phyloP scores from a whole-genome alignment of 1,140 invertebrate species.

The Steinernema khuongi region DNA sequence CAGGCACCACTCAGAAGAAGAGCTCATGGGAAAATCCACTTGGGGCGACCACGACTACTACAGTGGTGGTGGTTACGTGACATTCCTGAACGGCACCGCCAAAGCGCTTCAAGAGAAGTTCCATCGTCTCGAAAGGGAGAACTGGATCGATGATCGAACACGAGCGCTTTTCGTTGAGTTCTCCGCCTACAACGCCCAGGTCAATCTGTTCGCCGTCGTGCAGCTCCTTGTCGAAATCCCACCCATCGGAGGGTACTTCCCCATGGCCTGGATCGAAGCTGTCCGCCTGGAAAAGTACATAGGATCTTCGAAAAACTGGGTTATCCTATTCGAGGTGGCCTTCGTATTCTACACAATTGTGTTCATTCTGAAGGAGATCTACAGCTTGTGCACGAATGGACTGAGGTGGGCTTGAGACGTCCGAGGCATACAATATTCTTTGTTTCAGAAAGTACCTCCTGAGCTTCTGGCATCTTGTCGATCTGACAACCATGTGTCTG shows the following conservation, averaged over 20 bases:
- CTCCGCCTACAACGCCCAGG: slow-evolving; percentile 65
- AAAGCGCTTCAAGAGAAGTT: slow-evolving; percentile 58
- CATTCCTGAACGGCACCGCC: slow-evolving; percentile 60
- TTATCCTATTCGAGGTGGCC: slow-evolving; percentile 59
- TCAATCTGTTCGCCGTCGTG: slow-evolving; percentile 39
- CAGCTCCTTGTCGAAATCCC: slow-evolving; percentile 45
- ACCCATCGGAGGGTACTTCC: slow-evolving; percentile 61
- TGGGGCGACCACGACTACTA: slow-evolving; percentile 60
- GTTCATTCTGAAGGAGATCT: slow-evolving; percentile 60
- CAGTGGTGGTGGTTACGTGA: slow-evolving; percentile 65
- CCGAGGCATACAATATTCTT: too few species aligned
- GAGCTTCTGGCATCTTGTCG: slow-evolving; percentile 61
- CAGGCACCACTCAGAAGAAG: slow-evolving; percentile 53
- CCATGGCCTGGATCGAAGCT: slow-evolving; percentile 63
- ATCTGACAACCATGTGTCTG: slow-evolving; percentile 59
- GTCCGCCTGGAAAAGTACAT: slow-evolving; percentile 60
- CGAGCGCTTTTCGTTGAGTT: slow-evolving; percentile 65
- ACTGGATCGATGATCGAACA: slow-evolving; percentile 65
- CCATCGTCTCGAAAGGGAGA: slow-evolving; percentile 56
- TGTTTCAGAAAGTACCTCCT: slow-evolving; percentile 60
- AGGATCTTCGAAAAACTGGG: slow-evolving; percentile 53
- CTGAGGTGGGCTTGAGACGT: slow-evolving; percentile 56
- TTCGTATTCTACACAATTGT: slow-evolving; percentile 63
- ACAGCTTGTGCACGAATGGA: slow-evolving; percentile 43
- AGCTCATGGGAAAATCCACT: slow-evolving; percentile 57